Conservation (phyloP, 2,888 invertebrate species). For the Agelastica alni region DNA sequence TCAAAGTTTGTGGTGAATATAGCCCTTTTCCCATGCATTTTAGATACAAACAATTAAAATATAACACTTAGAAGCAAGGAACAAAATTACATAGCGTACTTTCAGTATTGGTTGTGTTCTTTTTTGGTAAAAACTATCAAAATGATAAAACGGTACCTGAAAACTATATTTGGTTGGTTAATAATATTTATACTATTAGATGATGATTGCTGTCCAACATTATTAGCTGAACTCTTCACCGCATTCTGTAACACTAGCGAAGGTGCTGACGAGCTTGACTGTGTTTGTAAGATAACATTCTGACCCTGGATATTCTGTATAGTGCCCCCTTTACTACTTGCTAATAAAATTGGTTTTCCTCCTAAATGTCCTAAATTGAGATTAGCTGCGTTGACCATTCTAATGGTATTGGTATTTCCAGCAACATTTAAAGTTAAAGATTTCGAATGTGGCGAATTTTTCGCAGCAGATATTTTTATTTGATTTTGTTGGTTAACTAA, state of each 20-base stretch:
- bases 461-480: conserved; percentile 46
- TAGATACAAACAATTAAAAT: no score
- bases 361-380: conserved; percentile 61
- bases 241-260: conserved; percentile 48
- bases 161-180: conserved; percentile 51
- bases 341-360: conserved; percentile 63
- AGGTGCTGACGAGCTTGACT: conserved; percentile 37
- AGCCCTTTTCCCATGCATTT: no score
- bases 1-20: no score
- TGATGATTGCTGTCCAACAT: conserved; percentile 29
- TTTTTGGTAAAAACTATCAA: neutral
- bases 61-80: no score
- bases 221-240: conserved; percentile 30
- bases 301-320: conserved; percentile 55
- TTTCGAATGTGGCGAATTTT: conserved; percentile 35
- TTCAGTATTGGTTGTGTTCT: neutral
- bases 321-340: conserved; percentile 56
- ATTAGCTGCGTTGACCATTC: conserved; percentile 60
- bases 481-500: conserved; percentile 46
- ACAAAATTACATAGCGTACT: no score
- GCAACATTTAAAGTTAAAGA: conserved; percentile 43
- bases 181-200: conserved; percentile 46
- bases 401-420: conserved; percentile 50
- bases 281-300: conserved; percentile 56
- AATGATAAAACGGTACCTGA: conserved; percentile 27